Percentiles rank a stretch among this genome's conserved stretches.
phyloP scores from a whole-genome alignment of 2,888 invertebrate genomes.

The Halictus quadricinctus region DNA sequence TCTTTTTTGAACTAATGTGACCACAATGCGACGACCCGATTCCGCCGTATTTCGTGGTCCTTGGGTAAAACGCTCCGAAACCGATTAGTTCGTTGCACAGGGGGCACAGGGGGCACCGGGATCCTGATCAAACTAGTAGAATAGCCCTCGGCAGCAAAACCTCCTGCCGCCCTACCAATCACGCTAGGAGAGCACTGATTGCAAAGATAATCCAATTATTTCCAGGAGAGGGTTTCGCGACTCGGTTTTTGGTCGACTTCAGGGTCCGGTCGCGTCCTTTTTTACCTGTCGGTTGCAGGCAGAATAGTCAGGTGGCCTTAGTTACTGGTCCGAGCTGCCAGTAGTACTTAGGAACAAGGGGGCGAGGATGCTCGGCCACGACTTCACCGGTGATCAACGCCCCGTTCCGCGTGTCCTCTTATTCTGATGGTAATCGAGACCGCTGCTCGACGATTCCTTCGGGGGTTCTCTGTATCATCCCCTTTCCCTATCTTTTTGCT shows the following conservation, averaged over 20 bases:
- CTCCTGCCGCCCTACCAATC: background rate
- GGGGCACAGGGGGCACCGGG: background rate
- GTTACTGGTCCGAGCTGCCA: background rate
- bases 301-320: constrained; percentile 24
- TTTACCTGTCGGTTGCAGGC: constrained; percentile 35
- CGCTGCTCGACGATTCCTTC: constrained; percentile 21
- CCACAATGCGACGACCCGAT: background rate
- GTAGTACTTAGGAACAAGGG: constrained; percentile 19
- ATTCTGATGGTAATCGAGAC: constrained; percentile 50
- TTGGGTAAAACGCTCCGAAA: background rate
- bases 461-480: background rate
- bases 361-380: background rate
- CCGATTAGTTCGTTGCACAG: background rate
- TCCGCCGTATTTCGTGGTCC: background rate
- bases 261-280: constrained; percentile 17
- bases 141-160: background rate
- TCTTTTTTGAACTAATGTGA: too few species aligned
- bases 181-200: constrained; percentile 12
- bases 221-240: background rate
- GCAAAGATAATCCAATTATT: constrained; percentile 52
- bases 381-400: constrained; percentile 44
- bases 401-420: constrained; percentile 43
- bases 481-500: background rate
- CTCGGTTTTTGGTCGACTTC: constrained; percentile 4
- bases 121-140: background rate